Base-by-base conservation (phyloP, 2,888 invertebrate species). In the Drosophila formosana region DNA sequence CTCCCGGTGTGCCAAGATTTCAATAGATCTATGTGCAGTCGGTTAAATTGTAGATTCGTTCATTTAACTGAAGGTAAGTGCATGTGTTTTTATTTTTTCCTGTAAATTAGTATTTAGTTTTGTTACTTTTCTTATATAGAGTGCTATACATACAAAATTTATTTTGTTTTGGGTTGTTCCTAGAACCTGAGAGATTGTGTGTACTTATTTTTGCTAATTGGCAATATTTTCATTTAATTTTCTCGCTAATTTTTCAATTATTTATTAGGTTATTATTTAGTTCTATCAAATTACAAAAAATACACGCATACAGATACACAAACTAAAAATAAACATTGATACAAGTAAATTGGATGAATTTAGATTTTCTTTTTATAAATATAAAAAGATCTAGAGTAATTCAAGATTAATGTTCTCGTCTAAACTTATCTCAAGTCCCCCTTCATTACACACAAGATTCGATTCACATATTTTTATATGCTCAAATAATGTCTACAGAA, bases 1-100 rank as follows among this genome's bases (percentile, higher is more conserved):
- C 98, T 97, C 97, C 98, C 96, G 97, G 98, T 98, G 96, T 98
- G 97, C 98, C 98, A 97, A 97, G 98, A 98, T 98, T 98, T 98
- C 98, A 98, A 98, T 96, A 96, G 96, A 94, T 97, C 97, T 95
- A 96, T 97, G 94, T 98, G 97, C 95, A 96, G 96, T 95, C 96
- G 98, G 95, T 96, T 96, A 94, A 97, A 97, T 95, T 98, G 98
- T 97, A 97, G 97, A 96, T 98, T 97, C 95, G 97, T 98, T 95
- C 98, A 98, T 96, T 96, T 98, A 94, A 96, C 97, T 95, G 97
- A 98, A 96, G 98, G 98, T 98, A 93, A 94, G 95, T 93, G 90
- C 91, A 91, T 91, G 90, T 89, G 82, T 82, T 86, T 53, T 78
- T 53, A 58, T 64, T 69, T 68, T 39, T 68, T 76, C 63, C 53